Conservation (phyloP, 2,888 invertebrate genomes). For the Papilio protenor region DNA sequence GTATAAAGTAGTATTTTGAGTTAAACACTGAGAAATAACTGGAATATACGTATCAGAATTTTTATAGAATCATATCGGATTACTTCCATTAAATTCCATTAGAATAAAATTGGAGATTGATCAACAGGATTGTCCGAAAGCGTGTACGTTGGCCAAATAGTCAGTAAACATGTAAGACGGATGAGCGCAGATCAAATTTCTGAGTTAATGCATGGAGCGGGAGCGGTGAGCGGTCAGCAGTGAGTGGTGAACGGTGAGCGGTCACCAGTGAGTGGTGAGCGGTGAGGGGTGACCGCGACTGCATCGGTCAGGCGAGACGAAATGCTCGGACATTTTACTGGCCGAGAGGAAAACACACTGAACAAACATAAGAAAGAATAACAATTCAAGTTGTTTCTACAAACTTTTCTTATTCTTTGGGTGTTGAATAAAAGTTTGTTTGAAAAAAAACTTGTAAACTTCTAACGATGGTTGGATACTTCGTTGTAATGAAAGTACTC, state of each 20-base stretch:
- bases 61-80: not conserved
- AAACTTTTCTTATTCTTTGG: constrained; percentile 7
- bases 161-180: constrained; percentile 39
- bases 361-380: constrained; percentile 1
- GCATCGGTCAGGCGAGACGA: constrained; percentile 33
- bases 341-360: not conserved
- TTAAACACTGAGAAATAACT: too few relatives aligned
- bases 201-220: constrained; percentile 31
- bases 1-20: too few relatives aligned
- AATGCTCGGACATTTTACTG: not conserved
- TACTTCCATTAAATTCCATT: constrained; percentile 15
- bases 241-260: constrained; percentile 20
- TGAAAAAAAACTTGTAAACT: constrained; percentile 5
- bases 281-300: not conserved
- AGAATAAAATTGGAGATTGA: constrained; percentile 8
- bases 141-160: constrained; percentile 19
- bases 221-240: constrained; percentile 5
- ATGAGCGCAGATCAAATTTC: constrained; percentile 38
- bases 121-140: not conserved
- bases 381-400: not conserved
- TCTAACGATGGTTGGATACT: constrained; percentile 3
- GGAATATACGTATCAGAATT: not conserved
- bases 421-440: not conserved
- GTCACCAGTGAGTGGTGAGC: constrained; percentile 16
- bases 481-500: not conserved